Base-by-base conservation (phyloP, 2,888 invertebrate species). In the Leptopilina drosophilae region DNA sequence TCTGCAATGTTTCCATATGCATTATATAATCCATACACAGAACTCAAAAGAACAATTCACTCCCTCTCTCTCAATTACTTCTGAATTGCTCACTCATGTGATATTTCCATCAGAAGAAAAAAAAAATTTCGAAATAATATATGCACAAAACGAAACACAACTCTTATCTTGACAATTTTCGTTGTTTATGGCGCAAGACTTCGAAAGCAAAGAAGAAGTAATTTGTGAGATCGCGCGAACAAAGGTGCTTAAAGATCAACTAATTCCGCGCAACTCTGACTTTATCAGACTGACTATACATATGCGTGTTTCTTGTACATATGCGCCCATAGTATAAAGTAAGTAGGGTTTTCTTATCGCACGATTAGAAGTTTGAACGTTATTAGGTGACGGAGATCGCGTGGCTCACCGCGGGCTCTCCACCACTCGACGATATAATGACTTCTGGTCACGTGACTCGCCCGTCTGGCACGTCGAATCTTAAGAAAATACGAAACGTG, bases 311-410 rank as follows among this genome's bases (percentile, higher is more conserved):
- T 49, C 49, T 49, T 12, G 11, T 42, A 11, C 3, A 49, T 49
- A 49, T 11, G 49, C 11, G 8, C 9, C 11, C 12, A 49, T 8
- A 49, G 42, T 49, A 49, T 49, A 49, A 33, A 33, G 33, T 49
- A 49, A 11, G 11, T 49, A 11, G 11, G 84, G 87, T 87, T 87
- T 33, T 84, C 89, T 90, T 90, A 89, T 90, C 90, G 82, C 84
- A 81, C 88, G 89, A 90, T 90, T 90, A 90, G 85, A 84, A 84
- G 86, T 82, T 82, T 79, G 81, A 83, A 87, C 87, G 87, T 90
- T 90, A 90, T 90, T 89, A 90, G 89, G 89, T 89, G 88, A 89
- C 90, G 89, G 87, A 86, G 89, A 89, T 89, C 89, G 89, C 89
- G 90, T 90, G 89, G 89, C 84, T 82, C 84, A 84, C 84, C 80